Percentiles rank a stretch among this genome's conserved stretches.
Evolutionary conservation across 2,888 invertebrate genomes (phyloP).

Genomic region (Onthophagus sagittarius): DNA sequence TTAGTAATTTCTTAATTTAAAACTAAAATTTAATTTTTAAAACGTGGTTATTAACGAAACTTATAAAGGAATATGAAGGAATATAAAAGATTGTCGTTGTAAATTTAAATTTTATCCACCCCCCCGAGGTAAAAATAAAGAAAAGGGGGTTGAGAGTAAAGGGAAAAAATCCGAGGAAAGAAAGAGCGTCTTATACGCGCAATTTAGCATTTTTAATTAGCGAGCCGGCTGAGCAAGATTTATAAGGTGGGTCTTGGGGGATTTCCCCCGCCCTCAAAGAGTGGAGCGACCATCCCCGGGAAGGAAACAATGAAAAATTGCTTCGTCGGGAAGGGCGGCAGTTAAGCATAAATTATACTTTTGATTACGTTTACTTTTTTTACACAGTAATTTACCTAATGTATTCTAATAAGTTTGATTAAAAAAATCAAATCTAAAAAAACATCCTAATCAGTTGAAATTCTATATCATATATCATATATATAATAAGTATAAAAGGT

Average conservation of each 20-base stretch:
- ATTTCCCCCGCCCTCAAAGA: neutral
- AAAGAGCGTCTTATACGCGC: conserved; percentile 42
- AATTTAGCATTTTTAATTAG: conserved; percentile 50
- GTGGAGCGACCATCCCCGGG: neutral
- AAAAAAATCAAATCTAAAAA: neutral
- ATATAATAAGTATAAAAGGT: too few relatives aligned
- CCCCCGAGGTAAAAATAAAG: neutral
- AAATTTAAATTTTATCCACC: neutral
- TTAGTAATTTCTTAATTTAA: too few relatives aligned
- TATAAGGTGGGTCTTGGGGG: conserved; percentile 34
- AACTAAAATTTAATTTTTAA: too few relatives aligned
- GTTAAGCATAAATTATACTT: conserved; percentile 40
- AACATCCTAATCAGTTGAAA: too few relatives aligned
- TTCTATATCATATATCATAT: too few relatives aligned
- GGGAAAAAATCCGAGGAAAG: conserved; percentile 29
- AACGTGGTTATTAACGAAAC: too few relatives aligned
- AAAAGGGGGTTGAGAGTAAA: neutral
- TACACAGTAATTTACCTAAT: neutral
- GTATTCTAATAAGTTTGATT: neutral
- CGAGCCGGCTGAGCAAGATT: conserved; percentile 41
- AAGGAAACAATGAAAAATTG: conserved; percentile 12
- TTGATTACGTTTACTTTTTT: conserved; percentile 32
- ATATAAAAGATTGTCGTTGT: neutral
- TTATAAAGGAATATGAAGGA: neutral
- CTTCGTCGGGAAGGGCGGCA: conserved; percentile 26